phyloP scores from a whole-genome alignment of 1,140 invertebrate genomes.

The Coenobita brevimanus region DNA sequence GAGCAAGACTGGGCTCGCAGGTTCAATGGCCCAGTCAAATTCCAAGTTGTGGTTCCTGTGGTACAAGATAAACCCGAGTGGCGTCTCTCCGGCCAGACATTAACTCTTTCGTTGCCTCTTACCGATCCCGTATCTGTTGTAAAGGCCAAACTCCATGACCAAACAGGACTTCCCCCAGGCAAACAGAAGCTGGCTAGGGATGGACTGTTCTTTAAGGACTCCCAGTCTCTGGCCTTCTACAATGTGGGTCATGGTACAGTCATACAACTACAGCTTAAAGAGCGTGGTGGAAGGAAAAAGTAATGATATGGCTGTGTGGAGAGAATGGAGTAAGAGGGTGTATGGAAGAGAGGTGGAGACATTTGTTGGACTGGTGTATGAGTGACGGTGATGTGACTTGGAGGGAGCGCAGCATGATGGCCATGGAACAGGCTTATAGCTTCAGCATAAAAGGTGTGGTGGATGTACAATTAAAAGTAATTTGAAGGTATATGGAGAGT shows the following conservation, averaged over 20 bases:
- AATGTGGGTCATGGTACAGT: slow-evolving; percentile 89
- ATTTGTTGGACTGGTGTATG: too few species aligned
- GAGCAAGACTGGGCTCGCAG: slow-evolving; percentile 87
- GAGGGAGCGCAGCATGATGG: too few species aligned
- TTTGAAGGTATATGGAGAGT: too few species aligned
- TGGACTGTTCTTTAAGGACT: slow-evolving; percentile 99
- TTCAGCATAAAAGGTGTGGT: too few species aligned
- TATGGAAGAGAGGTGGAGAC: too few species aligned
- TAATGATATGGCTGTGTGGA: too few species aligned
- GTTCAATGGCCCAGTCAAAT: slow-evolving; percentile 80
- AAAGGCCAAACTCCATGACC: slow-evolving; percentile 92
- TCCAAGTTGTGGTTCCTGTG: slow-evolving; percentile 85
- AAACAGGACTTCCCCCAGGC: slow-evolving; percentile 93
- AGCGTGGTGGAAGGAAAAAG: slow-evolving; percentile 98
- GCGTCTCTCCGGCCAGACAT: slow-evolving; percentile 94
- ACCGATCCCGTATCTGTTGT: slow-evolving; percentile 88
- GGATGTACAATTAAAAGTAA: too few species aligned
- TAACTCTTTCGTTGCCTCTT: slow-evolving; percentile 86
- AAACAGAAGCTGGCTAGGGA: slow-evolving; percentile 97
- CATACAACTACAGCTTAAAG: slow-evolving; percentile 95
- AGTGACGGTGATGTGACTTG: too few species aligned
- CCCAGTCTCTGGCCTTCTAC: slow-evolving; percentile 95
- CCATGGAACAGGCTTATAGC: too few species aligned
- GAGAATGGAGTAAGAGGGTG: too few species aligned
- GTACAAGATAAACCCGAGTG: slow-evolving; percentile 94